Base-by-base conservation (phyloP, 2,113 vertebrate species). In the Neofelis nebulosa region DNA sequence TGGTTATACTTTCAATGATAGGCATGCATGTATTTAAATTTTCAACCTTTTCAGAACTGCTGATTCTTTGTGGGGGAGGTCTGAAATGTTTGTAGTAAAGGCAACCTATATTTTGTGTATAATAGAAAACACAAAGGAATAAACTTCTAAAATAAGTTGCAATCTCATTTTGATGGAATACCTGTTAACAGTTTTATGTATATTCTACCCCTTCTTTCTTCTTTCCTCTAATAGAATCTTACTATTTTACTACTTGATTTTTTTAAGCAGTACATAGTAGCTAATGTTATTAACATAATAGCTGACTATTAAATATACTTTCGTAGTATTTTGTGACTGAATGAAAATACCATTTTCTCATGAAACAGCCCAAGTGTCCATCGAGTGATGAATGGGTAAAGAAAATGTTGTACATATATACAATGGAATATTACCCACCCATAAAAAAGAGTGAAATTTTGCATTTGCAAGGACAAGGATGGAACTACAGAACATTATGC, bases 271-370 rank as follows among this genome's bases (percentile, higher is more conserved):
- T 73, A 48, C 8, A 41, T 83, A 73, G 79, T 52, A 96, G 15
- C 87, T 89, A 91, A 52, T 95, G 8, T 38, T 80, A 86, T 61
- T 82, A 89, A 78, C 7, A 76, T 50, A 85, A 94, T 50, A 85
- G 14, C 52, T 93, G 88, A 8, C 19, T 93, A 33, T 91, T 93
- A 84, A 68, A 12, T 84, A 48, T 91, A 29, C 29, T 92, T 94
- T 36, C 1, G 2, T 48, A 18, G 33, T 73, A 57, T 81, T 96
- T 89, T 61, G 94, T 50, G 3, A 66, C 18, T 89, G 18, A 86
- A 94, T 33, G 21, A 89, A 95, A 96, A 87, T 82, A 74, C 0
- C 21, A 83, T 87, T 89, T 93, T 94, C 89, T 41, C 55, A 57
- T 57, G 55, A 57, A 57, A 57, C 55, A 57, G 55, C 19, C 55